Percentiles rank a stretch among this genome's conserved stretches.
Evolutionary conservation across 2,113 vertebrate genomes (phyloP).

Genomic region (Arenaria interpres): DNA sequence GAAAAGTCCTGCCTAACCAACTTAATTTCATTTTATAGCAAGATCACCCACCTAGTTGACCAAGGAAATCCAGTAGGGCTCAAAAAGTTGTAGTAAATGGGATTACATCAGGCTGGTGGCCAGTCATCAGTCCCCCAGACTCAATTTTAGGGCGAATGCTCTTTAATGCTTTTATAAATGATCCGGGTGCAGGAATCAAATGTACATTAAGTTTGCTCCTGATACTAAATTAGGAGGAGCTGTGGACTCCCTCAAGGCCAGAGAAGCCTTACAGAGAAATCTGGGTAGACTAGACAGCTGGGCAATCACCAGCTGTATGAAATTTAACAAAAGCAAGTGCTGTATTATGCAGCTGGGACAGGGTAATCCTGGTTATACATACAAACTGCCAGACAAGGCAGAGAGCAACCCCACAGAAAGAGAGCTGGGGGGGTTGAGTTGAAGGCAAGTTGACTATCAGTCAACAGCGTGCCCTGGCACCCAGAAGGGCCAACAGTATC

Average conservation of each 20-base stretch:
- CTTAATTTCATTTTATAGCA: not conserved
- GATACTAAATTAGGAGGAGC: not conserved
- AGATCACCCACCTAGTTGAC: not conserved
- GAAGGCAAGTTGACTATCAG: not conserved
- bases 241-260: not conserved
- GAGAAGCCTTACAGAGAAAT: not conserved
- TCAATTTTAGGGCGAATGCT: not conserved
- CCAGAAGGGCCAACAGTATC: not conserved
- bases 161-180: not conserved
- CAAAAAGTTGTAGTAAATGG: not conserved
- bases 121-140: not conserved
- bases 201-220: not conserved
- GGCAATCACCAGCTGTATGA: not conserved
- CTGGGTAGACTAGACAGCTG: not conserved
- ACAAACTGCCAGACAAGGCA: not conserved
- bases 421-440: not conserved
- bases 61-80: not conserved
- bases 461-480: not conserved
- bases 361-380: not conserved
- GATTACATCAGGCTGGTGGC: not conserved
- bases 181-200: not conserved
- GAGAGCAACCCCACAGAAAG: not conserved
- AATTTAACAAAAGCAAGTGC: not conserved
- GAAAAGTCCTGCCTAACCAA: not conserved
- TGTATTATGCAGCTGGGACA: not conserved